Evolutionary conservation across 2,113 vertebrate genomes (phyloP), one percentile per base, ranked within the genome.

Genomic region (Motacilla tschutschensis): DNA sequence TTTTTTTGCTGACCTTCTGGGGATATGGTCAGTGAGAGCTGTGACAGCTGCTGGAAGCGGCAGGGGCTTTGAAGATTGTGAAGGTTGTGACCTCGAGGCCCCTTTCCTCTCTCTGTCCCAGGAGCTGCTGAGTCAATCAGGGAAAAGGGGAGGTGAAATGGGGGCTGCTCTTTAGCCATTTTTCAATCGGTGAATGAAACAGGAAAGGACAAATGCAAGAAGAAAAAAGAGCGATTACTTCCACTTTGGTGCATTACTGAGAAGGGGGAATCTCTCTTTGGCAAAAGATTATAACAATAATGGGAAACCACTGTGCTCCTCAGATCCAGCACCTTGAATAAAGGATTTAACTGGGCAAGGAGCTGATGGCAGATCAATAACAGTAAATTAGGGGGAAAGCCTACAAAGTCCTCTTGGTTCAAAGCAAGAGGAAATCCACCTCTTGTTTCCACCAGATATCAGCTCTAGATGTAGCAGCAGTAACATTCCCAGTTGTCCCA

Each of bases 71-170:
- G 96, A 97, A 97, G 96, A 96, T 93, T 95, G 88, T 82, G 94
- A 89, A 95, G 97, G 96, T 97, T 94, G 83, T 94, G 96, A 97
- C 96, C 97, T 92, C 78, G 83, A 93, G 95, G 93, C 94, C 94
- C 92, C 94, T 93, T 95, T 95, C 93, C 94, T 93, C 95, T 88
- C 92, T 83, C 93, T 78, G 86, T 96, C 95, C 95, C 96, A 93
- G 95, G 95, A 96, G 95, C 95, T 96, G 93, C 91, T 92, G 93
- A 97, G 96, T 97, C 96, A 96, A 95, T 96, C 93, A 95, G 93
- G 94, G 93, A 93, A 90, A 94, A 94, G 82, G 88, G 93, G 87
- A 94, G 93, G 94, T 93, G 92, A 92, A 94, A 93, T 69, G 89
- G 93, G 94, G 94, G 94, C 94, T 96, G 94, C 94, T 95, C 95